Conservation (phyloP, 2,888 invertebrate species). For the Aproaerema taeniolella region DNA sequence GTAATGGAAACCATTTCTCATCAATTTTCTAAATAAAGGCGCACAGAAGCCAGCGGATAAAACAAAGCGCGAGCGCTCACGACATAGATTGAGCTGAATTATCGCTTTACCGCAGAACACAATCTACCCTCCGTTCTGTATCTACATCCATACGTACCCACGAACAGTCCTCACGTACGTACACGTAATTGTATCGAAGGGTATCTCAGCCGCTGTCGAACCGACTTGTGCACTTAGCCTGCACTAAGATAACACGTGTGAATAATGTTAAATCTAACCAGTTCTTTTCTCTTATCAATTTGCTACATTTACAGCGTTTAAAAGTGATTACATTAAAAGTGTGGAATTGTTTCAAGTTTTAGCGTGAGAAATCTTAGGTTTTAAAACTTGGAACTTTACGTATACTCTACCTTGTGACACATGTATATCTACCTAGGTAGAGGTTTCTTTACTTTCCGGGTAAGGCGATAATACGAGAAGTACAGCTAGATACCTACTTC, state of each 20-base stretch:
- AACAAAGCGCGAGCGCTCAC: conserved; percentile 74
- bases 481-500: no score
- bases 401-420: background rate
- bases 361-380: no score
- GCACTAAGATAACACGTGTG: conserved; percentile 59
- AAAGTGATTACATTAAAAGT: conserved; percentile 44
- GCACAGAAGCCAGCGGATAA: conserved; percentile 74
- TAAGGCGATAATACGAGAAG: no score
- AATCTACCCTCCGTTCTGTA: conserved; percentile 45
- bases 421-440: background rate
- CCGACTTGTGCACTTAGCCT: conserved; percentile 52
- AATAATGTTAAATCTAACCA: conserved; percentile 65
- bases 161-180: background rate
- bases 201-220: conserved; percentile 28
- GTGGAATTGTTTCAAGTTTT: background rate
- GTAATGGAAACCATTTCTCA: conserved; percentile 77
- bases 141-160: background rate
- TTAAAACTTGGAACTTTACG: no score
- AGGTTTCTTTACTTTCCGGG: background rate
- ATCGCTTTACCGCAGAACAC: conserved; percentile 77
- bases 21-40: conserved; percentile 78
- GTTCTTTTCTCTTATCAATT: conserved; percentile 65
- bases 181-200: conserved; percentile 12
- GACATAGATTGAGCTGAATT: conserved; percentile 77
- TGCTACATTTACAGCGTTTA: conserved; percentile 58